A percentile compares a stretch with the other conserved stretches of the same genome.
Conservation (phyloP, 2,888 invertebrate genomes). For the Ametastegia equiseti region DNA sequence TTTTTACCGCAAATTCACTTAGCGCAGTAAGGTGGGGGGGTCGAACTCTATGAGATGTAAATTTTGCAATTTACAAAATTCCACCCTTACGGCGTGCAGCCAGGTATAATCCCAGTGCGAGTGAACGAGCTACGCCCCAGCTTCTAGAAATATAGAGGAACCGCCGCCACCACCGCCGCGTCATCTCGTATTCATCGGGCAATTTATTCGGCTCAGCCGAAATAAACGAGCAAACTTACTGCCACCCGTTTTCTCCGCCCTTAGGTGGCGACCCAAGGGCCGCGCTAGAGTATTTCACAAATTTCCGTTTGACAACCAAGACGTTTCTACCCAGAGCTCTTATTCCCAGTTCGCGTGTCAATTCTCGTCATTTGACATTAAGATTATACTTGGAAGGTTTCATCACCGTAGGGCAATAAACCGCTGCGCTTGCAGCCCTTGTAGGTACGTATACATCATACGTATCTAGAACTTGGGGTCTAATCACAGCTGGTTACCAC, state of each 20-base stretch:
- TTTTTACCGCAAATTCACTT: slow-evolving; percentile 49
- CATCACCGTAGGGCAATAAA: slow-evolving; percentile 17
- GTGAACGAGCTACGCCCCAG: slow-evolving; percentile 5
- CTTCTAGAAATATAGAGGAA: slow-evolving; percentile 49
- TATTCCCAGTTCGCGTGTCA: slow-evolving; percentile 8
- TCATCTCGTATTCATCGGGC: slow-evolving; percentile 50
- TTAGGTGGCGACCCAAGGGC: slow-evolving; percentile 11
- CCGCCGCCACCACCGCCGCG: too few species aligned
- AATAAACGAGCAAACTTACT: slow-evolving; percentile 50
- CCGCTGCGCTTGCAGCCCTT: too few species aligned
- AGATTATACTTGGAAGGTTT: neutral
- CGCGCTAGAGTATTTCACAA: slow-evolving; percentile 49
- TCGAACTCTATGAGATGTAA: slow-evolving; percentile 49
- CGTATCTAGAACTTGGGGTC: neutral
- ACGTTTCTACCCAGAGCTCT: neutral
- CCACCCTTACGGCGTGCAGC: slow-evolving; percentile 48
- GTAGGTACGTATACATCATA: too few species aligned
- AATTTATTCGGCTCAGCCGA: slow-evolving; percentile 51
- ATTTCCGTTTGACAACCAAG: slow-evolving; percentile 40
- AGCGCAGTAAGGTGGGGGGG: slow-evolving; percentile 37
- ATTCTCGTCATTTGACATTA: slow-evolving; percentile 4
- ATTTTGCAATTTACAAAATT: slow-evolving; percentile 50
- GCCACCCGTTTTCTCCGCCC: slow-evolving; percentile 10
- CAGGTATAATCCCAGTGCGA: slow-evolving; percentile 45
- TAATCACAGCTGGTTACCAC: slow-evolving; percentile 29